Base-by-base conservation (phyloP, 2,888 invertebrate species). In the Adelphocoris suturalis region DNA sequence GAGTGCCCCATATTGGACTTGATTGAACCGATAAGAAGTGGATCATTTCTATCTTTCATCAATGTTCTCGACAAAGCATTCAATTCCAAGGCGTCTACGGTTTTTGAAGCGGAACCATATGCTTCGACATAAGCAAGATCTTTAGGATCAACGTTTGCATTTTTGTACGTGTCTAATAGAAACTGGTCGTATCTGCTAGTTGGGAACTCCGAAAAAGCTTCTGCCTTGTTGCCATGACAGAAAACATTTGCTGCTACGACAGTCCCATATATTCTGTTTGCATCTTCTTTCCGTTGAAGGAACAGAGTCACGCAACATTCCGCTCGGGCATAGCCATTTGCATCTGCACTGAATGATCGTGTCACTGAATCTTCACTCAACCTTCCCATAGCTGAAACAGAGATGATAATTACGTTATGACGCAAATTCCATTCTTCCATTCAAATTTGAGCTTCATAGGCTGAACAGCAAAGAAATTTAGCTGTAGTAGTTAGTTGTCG, bases 1-100 rank as follows among this genome's bases (percentile, higher is more conserved):
- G 98, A 96, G 93, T 99, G 99, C 1, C 99, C 99, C 98, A 99
- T 98, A 94, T 99, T 99, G 46, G 98, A 98, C 93, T 99, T 99
- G 0, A 99, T 97, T 0, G 99, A 99, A 27, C 99, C 99, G 92
- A 99, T 96, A 75, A 98, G 94, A 86, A 99, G 94, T 12, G 99
- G 98, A 48, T 94, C 94, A 0, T 46, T 82, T 46, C 90, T 81
- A n/a, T 52, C 78, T 57, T 90, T 90, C 37, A 89, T 27, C 16
- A 90, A 90, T 1, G 91, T 87, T n/a, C 92, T 90, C 14, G 90
- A 87, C 14, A 92, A 13, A 78, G 90, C 88, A 27, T 91, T 91
- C 52, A 92, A 85, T 76, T 92, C 92, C 57, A 91, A 75, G 3
- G 89, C 86, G 48, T 92, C 92, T n/a, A 91, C 27, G 52, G 14